Evolutionary conservation across 2,888 invertebrate genomes (phyloP).

Genomic region (Eupithecia vulgata): DNA sequence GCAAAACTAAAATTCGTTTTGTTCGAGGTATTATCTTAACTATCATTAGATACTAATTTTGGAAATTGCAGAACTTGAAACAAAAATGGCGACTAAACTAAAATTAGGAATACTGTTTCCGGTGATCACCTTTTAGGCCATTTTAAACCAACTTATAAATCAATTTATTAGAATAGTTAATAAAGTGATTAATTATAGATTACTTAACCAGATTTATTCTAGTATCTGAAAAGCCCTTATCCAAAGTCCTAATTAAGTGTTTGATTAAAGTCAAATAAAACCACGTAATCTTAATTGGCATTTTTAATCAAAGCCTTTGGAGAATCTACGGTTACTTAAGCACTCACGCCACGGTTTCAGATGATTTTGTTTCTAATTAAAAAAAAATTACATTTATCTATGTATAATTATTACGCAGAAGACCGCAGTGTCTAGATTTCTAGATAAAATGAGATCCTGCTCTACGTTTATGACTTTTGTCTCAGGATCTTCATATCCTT

Average conservation of each 20-base stretch:
- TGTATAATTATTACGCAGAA: neutral
- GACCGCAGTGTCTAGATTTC: neutral
- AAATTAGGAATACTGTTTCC: neutral
- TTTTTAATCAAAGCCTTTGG: conserved; percentile 73
- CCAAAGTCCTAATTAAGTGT: conserved; percentile 77
- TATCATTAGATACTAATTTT: neutral
- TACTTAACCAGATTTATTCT: neutral
- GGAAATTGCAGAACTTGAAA: neutral
- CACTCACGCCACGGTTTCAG: conserved; percentile 26
- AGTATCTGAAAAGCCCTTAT: conserved; percentile 45
- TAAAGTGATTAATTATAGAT: neutral
- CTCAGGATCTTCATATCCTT: no score
- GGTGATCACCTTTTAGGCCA: neutral
- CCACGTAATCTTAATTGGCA: conserved; percentile 78
- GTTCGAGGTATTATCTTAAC: neutral
- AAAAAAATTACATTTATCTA: neutral
- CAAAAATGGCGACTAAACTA: neutral
- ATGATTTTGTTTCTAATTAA: conserved; percentile 44
- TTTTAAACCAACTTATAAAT: neutral
- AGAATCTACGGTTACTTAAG: conserved; percentile 30
- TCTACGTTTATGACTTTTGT: neutral
- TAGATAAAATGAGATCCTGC: neutral
- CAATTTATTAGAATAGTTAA: no score
- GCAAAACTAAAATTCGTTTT: neutral
- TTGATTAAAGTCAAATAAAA: conserved; percentile 77